Base-by-base conservation (phyloP, 2,113 vertebrate genomes). In the Solea senegalensis region DNA sequence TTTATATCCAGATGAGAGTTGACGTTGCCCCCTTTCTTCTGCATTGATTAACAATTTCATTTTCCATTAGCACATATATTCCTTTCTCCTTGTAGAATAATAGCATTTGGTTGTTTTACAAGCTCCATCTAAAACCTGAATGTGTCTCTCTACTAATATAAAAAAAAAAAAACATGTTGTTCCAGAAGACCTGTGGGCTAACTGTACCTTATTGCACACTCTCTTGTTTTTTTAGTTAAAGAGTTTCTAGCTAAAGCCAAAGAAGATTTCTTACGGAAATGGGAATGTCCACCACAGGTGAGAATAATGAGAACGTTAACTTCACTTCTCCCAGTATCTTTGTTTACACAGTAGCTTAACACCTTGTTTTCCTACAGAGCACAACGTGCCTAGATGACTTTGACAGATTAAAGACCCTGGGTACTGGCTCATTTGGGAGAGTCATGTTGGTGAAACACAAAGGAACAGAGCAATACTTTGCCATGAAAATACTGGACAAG, bases 171-270 rank as follows among this genome's bases (percentile, higher is more conserved):
- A 28, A 26, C 39, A 14, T 54, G 21, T 70, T 39, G n/a, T 40
- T 5, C 14, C 53, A 52, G 3, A 16, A n/a, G 6, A 53, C 57
- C 7, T 44, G 1, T 48, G 1, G 44, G 4, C 71, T 71, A 61
- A 85, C 34, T 54, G 9, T 53, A 0, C 59, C 40, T 60, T 4
- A 68, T 6, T 82, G 12, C 81, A 13, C 52, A 0, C 60, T 68
- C 45, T 45, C 68, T 67, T 95, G 80, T 88, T 48, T 62, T 78
- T 95, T 82, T 91, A 99, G 97, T 99, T 79, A 99, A 98, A 97
- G 98, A 99, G 92, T 99, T 99, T 92, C 95, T 99, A 95, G 97
- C 97, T 87, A 99, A 98, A 98, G 98, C 98, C 95, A 99, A 99
- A 97, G 97, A 99, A 96, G 98, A 99, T 91, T 99, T 99, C 93